phyloP scores from a whole-genome alignment of 2,888 invertebrate genomes.

The Vesta saturnalis region DNA sequence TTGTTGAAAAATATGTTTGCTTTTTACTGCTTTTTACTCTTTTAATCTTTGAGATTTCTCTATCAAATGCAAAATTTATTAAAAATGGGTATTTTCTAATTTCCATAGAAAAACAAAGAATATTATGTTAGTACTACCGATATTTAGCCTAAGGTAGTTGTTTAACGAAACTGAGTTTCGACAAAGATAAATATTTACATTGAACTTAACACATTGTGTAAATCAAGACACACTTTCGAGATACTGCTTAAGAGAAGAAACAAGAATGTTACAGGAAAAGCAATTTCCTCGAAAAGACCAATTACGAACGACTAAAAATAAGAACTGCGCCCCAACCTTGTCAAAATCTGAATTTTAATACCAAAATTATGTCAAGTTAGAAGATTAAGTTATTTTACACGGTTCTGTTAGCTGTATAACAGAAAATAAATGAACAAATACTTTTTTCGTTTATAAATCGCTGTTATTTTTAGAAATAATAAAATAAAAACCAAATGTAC shows the following conservation, averaged over 20 bases:
- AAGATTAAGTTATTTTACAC: not conserved
- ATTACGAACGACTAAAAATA: not conserved
- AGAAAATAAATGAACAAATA: no score
- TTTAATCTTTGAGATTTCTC: no score
- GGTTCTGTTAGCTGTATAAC: no score
- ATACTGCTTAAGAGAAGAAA: no score
- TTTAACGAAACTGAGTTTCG: not conserved
- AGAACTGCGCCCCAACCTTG: not conserved
- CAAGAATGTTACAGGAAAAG: not conserved
- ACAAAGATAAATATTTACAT: not conserved
- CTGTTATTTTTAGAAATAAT: no score
- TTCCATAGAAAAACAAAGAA: no score
- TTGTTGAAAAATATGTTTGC: no score
- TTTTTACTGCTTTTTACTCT: no score
- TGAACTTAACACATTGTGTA: not conserved
- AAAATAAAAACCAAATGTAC: no score
- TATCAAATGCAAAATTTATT: no score
- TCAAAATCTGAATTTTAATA: not conserved
- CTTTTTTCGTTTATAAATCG: no score
- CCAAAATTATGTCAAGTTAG: not conserved
- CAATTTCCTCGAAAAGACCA: constrained; percentile 1
- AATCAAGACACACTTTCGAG: not conserved
- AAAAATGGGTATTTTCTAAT: no score
- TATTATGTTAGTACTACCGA: not conserved
- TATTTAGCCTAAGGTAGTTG: not conserved